Percentiles rank a stretch among this genome's conserved stretches.
Evolutionary conservation across 2,888 invertebrate species (phyloP).

Genomic region (Linhomoeus sp.): DNA sequence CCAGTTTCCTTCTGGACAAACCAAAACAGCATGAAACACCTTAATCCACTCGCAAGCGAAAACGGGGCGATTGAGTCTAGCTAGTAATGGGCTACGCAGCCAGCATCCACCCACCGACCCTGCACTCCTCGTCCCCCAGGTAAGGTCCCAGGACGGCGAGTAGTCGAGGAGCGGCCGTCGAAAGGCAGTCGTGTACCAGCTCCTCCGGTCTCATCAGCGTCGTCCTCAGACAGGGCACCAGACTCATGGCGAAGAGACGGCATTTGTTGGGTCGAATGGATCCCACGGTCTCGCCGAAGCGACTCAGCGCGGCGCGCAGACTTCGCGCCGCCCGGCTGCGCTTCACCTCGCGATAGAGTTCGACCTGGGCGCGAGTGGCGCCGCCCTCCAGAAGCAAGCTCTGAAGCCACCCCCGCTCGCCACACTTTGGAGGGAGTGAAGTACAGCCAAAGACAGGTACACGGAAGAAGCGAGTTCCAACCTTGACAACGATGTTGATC

Average conservation of each 20-base stretch:
- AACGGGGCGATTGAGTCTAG: too few relatives aligned
- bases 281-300: slow-evolving; percentile 54
- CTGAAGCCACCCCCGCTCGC: too few relatives aligned
- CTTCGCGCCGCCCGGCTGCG: slow-evolving; percentile 51
- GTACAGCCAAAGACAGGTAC: too few relatives aligned
- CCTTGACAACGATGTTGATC: slow-evolving; percentile 53
- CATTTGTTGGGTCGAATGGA: slow-evolving; percentile 53
- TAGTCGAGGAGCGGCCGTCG: slow-evolving; percentile 44
- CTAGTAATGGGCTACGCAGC: too few relatives aligned
- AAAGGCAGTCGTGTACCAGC: slow-evolving; percentile 46
- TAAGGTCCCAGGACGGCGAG: slow-evolving; percentile 46
- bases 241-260: slow-evolving; percentile 44
- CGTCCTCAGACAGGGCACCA: slow-evolving; percentile 50
- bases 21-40: too few relatives aligned
- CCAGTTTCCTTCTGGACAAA: too few relatives aligned
- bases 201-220: slow-evolving; percentile 52
- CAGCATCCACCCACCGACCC: slow-evolving; percentile 39
- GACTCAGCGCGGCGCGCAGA: slow-evolving; percentile 50
- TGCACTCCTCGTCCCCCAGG: slow-evolving; percentile 48
- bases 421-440: too few relatives aligned
- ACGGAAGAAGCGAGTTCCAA: too few relatives aligned
- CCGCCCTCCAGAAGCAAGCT: slow-evolving; percentile 41
- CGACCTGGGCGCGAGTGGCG: slow-evolving; percentile 52
- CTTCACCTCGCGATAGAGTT: slow-evolving; percentile 60
- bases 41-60: too few relatives aligned